Base-by-base conservation (phyloP, 2,113 vertebrate genomes). In the Pollimyrus isidori region DNA sequence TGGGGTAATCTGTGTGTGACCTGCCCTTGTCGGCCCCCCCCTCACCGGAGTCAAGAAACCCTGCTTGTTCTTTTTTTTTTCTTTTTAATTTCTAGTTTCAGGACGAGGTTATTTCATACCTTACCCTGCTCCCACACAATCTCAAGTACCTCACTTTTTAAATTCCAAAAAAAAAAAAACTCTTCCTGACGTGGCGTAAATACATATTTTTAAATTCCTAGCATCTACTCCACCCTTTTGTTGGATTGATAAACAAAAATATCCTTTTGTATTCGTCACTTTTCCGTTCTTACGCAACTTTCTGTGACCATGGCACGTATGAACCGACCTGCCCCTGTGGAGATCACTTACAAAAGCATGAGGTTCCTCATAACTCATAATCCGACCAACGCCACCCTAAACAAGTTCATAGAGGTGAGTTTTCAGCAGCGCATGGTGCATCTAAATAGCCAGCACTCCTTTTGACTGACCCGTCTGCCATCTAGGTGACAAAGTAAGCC, bases 281-380 rank as follows among this genome's bases (percentile, higher is more conserved):
- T 89, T 89, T 90, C 92, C 56, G 87, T 90, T 93, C 94, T 91
- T 92, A 94, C 95, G 90, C 94, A 95, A 94, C 95, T 93, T 48
- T n/a, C 53, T 50, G 9, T 86, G 88, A 91, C 91, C 90, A 99
- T 99, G 98, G 98, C 98, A 94, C 98, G 98, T 94, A 99, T 99
- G 98, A 99, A 99, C 96, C 96, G 98, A 94, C 98, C 98, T 89
- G 98, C 98, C 95, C 98, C 98, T 91, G 98, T 99, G 96, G 98
- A 99, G 96, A 99, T 99, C 96, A 99, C 97, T 90, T 99, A 99
- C 96, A 99, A 99, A 95, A 99, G 99, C 95, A 99, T 99, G 98
- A 97, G 98, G 96, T 99, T 99, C 94, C 98, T 99, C 94, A 99
- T 99, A 92, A 99, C 98, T 93, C 98, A 99, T 95, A 99, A 99